Conservation (phyloP, 2,888 invertebrate species). For the Lathronympha strigana region DNA sequence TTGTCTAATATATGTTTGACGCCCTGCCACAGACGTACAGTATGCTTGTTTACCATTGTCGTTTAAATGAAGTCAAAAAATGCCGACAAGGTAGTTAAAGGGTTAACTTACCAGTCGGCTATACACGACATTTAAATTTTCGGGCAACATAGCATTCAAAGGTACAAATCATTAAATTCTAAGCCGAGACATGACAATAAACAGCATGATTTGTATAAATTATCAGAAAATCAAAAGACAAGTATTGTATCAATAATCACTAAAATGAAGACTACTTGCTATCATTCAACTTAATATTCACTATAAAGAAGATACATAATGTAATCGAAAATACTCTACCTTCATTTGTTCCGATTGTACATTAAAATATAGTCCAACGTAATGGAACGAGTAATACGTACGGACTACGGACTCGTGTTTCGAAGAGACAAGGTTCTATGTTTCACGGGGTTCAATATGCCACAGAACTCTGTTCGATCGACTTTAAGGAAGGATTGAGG, state of each 20-base stretch:
- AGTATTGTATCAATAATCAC: constrained; percentile 36
- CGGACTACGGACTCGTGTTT: neutral
- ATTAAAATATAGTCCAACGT: constrained; percentile 1
- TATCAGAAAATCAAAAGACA: constrained; percentile 12
- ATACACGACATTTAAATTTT: neutral
- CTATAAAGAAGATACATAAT: constrained; percentile 46
- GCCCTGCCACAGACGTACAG: neutral
- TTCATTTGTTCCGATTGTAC: constrained; percentile 2
- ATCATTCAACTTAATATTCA: constrained; percentile 42
- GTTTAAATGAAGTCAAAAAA: neutral
- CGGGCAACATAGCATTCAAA: neutral
- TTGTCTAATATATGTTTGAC: neutral
- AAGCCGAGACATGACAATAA: constrained; percentile 7
- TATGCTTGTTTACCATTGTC: neutral
- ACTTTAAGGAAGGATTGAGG: constrained; percentile 26
- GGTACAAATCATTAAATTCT: neutral
- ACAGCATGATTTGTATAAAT: constrained; percentile 32
- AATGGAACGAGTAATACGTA: constrained; percentile 31
- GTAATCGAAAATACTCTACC: constrained; percentile 33
- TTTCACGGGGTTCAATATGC: constrained; percentile 12
- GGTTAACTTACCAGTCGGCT: neutral
- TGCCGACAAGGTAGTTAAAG: neutral
- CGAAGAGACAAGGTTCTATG: constrained; percentile 19
- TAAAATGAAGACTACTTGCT: constrained; percentile 40
- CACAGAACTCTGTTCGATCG: constrained; percentile 30